Evolutionary conservation across 2,113 vertebrate species (phyloP).

Genomic region (Eurystomus gularis): DNA sequence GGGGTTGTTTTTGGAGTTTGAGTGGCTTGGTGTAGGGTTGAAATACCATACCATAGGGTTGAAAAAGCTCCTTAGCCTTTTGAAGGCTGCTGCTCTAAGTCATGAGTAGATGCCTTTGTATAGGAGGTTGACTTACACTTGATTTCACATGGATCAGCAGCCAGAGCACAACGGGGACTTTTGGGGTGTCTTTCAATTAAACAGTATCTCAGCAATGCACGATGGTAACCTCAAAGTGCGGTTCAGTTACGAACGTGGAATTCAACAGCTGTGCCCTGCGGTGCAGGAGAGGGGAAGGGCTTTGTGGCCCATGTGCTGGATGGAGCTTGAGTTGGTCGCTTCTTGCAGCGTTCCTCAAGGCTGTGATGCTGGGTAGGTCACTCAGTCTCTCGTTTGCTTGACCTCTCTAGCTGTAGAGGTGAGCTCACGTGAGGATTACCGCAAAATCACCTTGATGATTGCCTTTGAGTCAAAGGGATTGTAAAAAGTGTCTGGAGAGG

Average conservation of each 20-base stretch:
- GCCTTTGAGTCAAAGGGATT: background rate
- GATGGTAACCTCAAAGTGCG: too few relatives aligned
- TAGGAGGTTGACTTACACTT: background rate
- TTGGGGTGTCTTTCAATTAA: background rate
- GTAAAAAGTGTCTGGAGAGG: background rate
- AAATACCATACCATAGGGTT: background rate
- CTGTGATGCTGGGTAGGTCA: background rate
- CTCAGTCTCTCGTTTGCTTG: background rate
- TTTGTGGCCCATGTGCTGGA: accelerated
- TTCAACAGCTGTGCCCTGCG: background rate
- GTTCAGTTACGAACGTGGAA: background rate
- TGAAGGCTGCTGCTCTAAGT: background rate
- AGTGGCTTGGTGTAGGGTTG: background rate
- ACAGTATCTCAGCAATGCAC: background rate
- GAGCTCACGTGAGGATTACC: background rate
- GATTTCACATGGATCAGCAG: background rate
- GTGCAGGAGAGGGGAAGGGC: background rate
- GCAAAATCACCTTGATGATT: background rate
- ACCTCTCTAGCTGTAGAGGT: background rate
- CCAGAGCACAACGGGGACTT: background rate
- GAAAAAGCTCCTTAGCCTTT: background rate
- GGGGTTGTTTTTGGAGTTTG: background rate
- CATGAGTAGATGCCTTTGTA: background rate
- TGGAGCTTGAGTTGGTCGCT: background rate
- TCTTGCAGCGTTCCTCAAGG: background rate